phyloP scores from a whole-genome alignment of 2,888 invertebrate species.

The Oscheius sp. region DNA sequence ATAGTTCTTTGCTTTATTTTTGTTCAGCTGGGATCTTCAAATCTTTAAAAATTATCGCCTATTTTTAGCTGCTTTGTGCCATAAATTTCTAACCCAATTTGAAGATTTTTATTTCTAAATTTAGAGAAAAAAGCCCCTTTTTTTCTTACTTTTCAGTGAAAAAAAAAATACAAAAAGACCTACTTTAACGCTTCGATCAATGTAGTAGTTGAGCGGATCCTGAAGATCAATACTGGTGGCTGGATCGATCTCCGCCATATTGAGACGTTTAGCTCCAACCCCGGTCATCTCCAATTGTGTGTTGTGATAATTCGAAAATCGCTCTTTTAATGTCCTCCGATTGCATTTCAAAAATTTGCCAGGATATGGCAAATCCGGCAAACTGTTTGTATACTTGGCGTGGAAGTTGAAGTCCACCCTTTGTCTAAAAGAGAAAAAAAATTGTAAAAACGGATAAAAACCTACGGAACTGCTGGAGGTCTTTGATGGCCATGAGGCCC shows the following conservation, averaged over 20 bases:
- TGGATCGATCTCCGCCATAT: slow-evolving; percentile 91
- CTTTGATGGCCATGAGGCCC: too few relatives aligned
- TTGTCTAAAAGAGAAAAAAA: too few relatives aligned
- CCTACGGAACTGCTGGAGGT: not conserved
- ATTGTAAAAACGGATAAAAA: not conserved
- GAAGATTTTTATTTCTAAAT: too few relatives aligned
- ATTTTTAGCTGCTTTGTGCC: not conserved
- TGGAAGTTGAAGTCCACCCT: slow-evolving; percentile 53
- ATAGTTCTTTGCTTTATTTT: too few relatives aligned
- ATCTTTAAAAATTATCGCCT: too few relatives aligned
- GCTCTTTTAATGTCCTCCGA: not conserved
- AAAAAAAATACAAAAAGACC: not conserved
- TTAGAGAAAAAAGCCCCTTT: too few relatives aligned
- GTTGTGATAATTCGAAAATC: slow-evolving; percentile 92
- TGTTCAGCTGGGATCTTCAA: too few relatives aligned
- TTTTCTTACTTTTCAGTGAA: not conserved
- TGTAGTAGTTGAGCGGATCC: slow-evolving; percentile 87
- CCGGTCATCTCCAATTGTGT: slow-evolving; percentile 84
- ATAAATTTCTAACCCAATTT: not conserved
- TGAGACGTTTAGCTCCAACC: slow-evolving; percentile 96
- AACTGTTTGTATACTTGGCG: slow-evolving; percentile 77
- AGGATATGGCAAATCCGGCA: slow-evolving; percentile 98
- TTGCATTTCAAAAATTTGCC: slow-evolving; percentile 81
- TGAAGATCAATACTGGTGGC: slow-evolving; percentile 96
- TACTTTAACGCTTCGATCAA: too few relatives aligned